These are phyloP conservation scores for Drosophila lacertosa DNA, from an alignment of 1,140 invertebrate genomes.

Conservation along the genomic window DNA sequence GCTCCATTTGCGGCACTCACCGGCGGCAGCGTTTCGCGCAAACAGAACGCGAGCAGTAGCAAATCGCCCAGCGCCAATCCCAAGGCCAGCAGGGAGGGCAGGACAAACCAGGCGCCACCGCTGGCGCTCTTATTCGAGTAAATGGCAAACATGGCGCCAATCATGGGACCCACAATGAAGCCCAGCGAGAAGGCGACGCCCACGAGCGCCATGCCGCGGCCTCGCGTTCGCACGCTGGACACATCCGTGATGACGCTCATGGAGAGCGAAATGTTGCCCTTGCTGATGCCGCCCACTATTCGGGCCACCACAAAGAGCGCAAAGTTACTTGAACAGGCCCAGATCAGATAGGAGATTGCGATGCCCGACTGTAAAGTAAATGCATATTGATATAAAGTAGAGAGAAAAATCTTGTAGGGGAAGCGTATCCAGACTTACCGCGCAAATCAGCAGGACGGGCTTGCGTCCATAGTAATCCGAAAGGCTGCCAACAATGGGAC, in stretches of 20 bases:
- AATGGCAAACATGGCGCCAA: conserved; percentile 95
- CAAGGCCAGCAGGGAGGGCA: conserved; percentile 94
- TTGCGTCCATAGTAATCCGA: conserved; percentile 98
- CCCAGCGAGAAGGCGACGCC: conserved; percentile 98
- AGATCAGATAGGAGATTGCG: conserved; percentile 93
- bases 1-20: conserved; percentile 66
- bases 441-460: conserved; percentile 92
- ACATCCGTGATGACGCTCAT: conserved; percentile 98
- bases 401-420: neutral
- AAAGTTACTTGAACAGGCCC: conserved; percentile 95
- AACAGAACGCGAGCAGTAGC: conserved; percentile 89
- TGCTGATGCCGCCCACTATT: conserved; percentile 96
- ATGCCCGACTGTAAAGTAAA: conserved; percentile 89
- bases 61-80: conserved; percentile 91
- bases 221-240: conserved; percentile 91
- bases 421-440: conserved; percentile 86
- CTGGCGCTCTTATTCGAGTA: conserved; percentile 86
- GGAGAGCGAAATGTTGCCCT: conserved; percentile 97
- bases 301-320: conserved; percentile 96
- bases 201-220: conserved; percentile 98
- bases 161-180: conserved; percentile 97
- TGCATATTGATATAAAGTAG: neutral
- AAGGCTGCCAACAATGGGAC: conserved; percentile 96
- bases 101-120: conserved; percentile 90
- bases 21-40: conserved; percentile 94